A percentile compares a stretch with the other conserved stretches of the same genome.
phyloP scores from a whole-genome alignment of 2,888 invertebrate genomes.

The Epinotia nisella region DNA sequence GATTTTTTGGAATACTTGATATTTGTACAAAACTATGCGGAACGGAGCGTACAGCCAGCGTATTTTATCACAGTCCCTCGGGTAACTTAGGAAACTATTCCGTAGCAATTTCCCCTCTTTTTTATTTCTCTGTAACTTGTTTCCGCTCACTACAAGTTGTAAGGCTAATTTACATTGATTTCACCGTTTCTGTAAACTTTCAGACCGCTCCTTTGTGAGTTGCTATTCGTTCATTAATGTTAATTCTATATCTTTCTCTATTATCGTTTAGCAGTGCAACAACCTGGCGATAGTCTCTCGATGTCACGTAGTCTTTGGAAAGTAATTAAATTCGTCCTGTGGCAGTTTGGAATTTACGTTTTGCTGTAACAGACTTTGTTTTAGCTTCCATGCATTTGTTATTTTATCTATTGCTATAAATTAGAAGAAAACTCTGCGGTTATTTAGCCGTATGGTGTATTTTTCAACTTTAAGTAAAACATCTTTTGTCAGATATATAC shows the following conservation, averaged over 20 bases:
- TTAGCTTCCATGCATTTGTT: background rate
- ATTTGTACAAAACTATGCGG: slow-evolving; percentile 24
- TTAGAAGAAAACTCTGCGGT: no score
- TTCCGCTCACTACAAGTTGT: slow-evolving; percentile 39
- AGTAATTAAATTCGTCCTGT: slow-evolving; percentile 22
- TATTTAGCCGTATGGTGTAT: no score
- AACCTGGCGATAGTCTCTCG: background rate
- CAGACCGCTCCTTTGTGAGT: slow-evolving; percentile 15
- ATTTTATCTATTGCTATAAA: background rate
- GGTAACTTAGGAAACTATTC: slow-evolving; percentile 40
- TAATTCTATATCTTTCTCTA: slow-evolving; percentile 4
- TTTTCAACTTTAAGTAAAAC: no score
- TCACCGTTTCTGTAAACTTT: slow-evolving; percentile 24
- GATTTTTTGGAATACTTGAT: slow-evolving; percentile 18
- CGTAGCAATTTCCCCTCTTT: slow-evolving; percentile 22
- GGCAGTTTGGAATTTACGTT: background rate
- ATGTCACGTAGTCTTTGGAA: slow-evolving; percentile 15
- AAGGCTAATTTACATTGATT: slow-evolving; percentile 41
- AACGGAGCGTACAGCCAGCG: slow-evolving; percentile 5
- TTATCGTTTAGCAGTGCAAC: background rate
- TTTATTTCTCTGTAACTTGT: slow-evolving; percentile 42
- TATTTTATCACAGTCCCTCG: slow-evolving; percentile 26
- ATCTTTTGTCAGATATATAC: no score
- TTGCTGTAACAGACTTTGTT: background rate
- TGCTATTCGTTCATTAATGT: slow-evolving; percentile 18